Conservation (phyloP, 2,888 invertebrate species). For the Hirtodrosophila cameraria region DNA sequence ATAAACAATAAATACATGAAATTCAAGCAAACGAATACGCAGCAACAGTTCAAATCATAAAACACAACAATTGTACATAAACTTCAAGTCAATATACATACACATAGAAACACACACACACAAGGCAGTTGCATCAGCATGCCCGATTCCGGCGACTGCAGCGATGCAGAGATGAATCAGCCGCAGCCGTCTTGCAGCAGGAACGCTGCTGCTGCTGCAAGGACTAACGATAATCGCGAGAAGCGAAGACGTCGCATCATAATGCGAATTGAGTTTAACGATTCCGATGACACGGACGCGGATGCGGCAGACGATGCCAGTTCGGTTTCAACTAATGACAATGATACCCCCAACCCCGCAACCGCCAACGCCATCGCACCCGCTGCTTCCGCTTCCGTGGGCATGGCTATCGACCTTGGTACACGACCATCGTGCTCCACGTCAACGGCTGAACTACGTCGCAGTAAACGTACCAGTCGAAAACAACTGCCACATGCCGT, state of each 20-base stretch:
- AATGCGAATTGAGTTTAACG: conserved; percentile 83
- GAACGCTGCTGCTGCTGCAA: conserved; percentile 29
- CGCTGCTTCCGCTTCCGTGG: conserved; percentile 7
- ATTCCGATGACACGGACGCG: conserved; percentile 77
- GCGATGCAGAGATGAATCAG: conserved; percentile 68
- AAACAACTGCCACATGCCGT: conserved; percentile 12
- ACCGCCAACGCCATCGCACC: not conserved
- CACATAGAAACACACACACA: conserved; percentile 38
- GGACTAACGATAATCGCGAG: conserved; percentile 41
- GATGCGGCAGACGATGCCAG: conserved; percentile 26
- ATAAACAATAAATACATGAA: conserved; percentile 48
- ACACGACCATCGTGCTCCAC: conserved; percentile 64
- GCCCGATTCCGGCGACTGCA: conserved; percentile 68
- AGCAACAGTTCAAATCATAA: conserved; percentile 22
- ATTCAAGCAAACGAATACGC: conserved; percentile 18
- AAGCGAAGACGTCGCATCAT: conserved; percentile 81
- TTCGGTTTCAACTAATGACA: conserved; percentile 35
- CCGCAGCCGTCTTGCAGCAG: conserved; percentile 71
- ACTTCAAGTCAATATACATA: conserved; percentile 25
- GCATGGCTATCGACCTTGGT: conserved; percentile 51
- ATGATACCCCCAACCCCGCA: conserved; percentile 13
- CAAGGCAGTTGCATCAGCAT: conserved; percentile 73
- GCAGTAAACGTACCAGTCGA: conserved; percentile 38
- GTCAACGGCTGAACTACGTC: conserved; percentile 30
- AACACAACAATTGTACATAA: conserved; percentile 42